Evolutionary conservation across 2,888 invertebrate genomes (phyloP).

Genomic region (Chrysina gloriosa): DNA sequence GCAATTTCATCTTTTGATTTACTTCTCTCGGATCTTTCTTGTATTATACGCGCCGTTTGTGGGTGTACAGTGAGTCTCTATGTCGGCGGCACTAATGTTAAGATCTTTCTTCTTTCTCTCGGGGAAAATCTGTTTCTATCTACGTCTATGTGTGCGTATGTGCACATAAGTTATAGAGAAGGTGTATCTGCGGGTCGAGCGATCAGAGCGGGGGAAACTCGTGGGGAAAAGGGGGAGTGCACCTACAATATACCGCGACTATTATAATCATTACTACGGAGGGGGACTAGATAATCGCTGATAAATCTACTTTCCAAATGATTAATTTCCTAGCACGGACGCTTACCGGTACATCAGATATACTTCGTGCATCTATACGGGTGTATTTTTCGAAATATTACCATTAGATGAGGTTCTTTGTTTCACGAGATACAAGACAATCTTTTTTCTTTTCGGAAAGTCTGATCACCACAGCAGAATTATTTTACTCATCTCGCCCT

Average conservation of each 20-base stretch:
- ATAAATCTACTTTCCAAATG: slow-evolving; percentile 44
- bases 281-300: slow-evolving; percentile 38
- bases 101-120: slow-evolving; percentile 28
- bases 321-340: slow-evolving; percentile 43
- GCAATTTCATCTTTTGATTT: slow-evolving; percentile 64
- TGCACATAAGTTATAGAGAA: slow-evolving; percentile 53
- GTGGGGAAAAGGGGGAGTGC: slow-evolving; percentile 35
- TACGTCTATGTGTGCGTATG: slow-evolving; percentile 53
- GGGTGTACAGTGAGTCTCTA: slow-evolving; percentile 20
- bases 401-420: neutral
- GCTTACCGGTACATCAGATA: neutral
- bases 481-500: neutral
- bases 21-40: slow-evolving; percentile 51
- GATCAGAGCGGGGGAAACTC: slow-evolving; percentile 46
- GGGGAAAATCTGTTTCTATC: slow-evolving; percentile 27
- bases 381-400: neutral
- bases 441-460: neutral
- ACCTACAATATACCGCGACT: slow-evolving; percentile 50
- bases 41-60: slow-evolving; percentile 10
- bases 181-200: slow-evolving; percentile 55
- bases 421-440: neutral
- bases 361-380: neutral
- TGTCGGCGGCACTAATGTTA: slow-evolving; percentile 3
- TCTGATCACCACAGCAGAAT: neutral
- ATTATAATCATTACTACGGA: slow-evolving; percentile 37